Conservation (phyloP, 2,888 invertebrate species). For the Eulithis prunata region DNA sequence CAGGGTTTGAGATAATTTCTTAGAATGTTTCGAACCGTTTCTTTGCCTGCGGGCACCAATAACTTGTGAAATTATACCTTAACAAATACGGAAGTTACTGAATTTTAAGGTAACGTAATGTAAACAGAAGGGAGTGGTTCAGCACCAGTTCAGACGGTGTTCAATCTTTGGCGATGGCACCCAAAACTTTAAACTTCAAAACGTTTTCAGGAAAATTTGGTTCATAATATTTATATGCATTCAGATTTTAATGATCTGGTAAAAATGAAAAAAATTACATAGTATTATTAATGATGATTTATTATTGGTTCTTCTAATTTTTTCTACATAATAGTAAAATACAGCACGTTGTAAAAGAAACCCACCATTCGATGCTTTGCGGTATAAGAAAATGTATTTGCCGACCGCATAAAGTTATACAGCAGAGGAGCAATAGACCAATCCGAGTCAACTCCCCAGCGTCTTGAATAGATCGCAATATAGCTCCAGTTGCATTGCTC, state of each 20-base stretch:
- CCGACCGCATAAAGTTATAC: slow-evolving; percentile 20
- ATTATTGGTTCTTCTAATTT: too few relatives aligned
- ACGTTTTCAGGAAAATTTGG: too few relatives aligned
- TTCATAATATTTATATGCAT: too few relatives aligned
- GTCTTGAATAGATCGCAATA: slow-evolving; percentile 25
- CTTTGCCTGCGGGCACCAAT: slow-evolving; percentile 7
- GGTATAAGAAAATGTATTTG: slow-evolving; percentile 21
- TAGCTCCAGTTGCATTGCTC: slow-evolving; percentile 13
- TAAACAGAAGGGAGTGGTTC: neutral
- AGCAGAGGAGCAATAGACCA: slow-evolving; percentile 23
- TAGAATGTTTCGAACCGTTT: slow-evolving; percentile 9
- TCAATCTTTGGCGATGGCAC: neutral
- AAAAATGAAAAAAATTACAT: too few relatives aligned
- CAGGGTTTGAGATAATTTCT: neutral
- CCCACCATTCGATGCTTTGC: neutral
- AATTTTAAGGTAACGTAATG: neutral
- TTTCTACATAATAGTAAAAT: neutral
- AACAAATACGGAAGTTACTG: slow-evolving; percentile 4
- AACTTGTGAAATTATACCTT: slow-evolving; percentile 10
- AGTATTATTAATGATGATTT: too few relatives aligned
- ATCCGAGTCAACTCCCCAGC: slow-evolving; percentile 20
- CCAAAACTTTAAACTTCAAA: too few relatives aligned
- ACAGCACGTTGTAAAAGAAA: slow-evolving; percentile 8
- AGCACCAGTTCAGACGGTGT: neutral
- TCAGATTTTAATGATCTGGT: too few relatives aligned